Percentiles rank a stretch among this genome's conserved stretches.
These are phyloP conservation scores for Zaprionus kolodkinae DNA, from an alignment of 1,140 invertebrate species.

Conservation along the genomic window DNA sequence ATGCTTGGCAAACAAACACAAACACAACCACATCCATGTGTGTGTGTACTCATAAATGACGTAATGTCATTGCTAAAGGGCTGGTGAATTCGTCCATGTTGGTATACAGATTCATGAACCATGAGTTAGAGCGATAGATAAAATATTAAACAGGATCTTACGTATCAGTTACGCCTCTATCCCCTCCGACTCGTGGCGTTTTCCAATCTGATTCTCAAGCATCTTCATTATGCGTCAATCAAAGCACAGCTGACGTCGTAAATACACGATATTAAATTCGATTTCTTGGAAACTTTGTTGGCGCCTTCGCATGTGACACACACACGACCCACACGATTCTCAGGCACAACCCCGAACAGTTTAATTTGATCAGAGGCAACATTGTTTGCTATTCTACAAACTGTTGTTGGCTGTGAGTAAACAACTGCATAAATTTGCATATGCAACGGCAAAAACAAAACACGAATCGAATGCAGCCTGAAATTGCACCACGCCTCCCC, in stretches of 20 bases:
- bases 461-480: not conserved
- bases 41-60: slow-evolving; percentile 25
- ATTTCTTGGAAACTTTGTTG: slow-evolving; percentile 29
- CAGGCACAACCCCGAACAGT: not conserved
- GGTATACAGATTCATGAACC: not conserved
- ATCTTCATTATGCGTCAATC: slow-evolving; percentile 27
- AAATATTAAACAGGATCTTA: too few relatives aligned
- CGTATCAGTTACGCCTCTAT: too few relatives aligned
- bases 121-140: too few relatives aligned
- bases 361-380: slow-evolving; percentile 30
- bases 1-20: slow-evolving; percentile 14
- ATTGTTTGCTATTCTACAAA: slow-evolving; percentile 20
- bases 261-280: slow-evolving; percentile 17
- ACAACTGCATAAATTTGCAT: slow-evolving; percentile 43
- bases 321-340: not conserved
- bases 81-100: slow-evolving; percentile 1
- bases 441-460: slow-evolving; percentile 7
- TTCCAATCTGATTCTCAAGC: not conserved
- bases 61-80: too few relatives aligned
- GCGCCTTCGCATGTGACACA: slow-evolving; percentile 16
- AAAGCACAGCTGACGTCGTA: slow-evolving; percentile 1
- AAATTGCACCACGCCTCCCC: not conserved
- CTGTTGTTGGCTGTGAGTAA: slow-evolving; percentile 28
- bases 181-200: not conserved
- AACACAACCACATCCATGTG: not conserved